Percentiles rank a stretch among this genome's conserved stretches.
Evolutionary conservation across 2,797 vertebrate species (phyloP).

Genomic region (Schizothorax lantsangensis): DNA sequence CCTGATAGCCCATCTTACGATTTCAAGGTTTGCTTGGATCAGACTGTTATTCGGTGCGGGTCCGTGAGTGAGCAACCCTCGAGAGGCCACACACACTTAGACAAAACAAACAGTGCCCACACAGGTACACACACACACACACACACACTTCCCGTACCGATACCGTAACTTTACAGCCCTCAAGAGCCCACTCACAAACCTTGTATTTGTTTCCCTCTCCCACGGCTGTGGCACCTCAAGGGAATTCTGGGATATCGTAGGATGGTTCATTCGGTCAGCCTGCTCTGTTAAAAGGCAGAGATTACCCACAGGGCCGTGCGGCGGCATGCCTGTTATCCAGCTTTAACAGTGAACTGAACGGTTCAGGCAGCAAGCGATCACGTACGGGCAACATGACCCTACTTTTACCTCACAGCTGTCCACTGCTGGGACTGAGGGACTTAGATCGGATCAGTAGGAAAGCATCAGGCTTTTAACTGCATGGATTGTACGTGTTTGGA

Average conservation of each 20-base stretch:
- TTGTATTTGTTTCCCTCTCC: constrained; percentile 40
- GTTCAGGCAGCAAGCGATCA: constrained; percentile 18
- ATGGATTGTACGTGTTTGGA: constrained; percentile 22
- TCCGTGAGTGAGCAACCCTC: neutral
- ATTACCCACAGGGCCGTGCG: constrained; percentile 45
- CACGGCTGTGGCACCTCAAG: neutral
- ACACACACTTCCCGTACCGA: neutral
- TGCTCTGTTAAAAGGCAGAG: constrained; percentile 45
- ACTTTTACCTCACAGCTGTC: constrained; percentile 45
- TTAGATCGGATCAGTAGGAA: constrained; percentile 14
- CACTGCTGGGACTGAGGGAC: constrained; percentile 16
- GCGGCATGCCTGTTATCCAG: constrained; percentile 13
- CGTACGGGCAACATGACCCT: constrained; percentile 28
- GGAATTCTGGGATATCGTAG: constrained; percentile 46
- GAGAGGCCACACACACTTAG: constrained; percentile 7
- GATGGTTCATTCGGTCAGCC: constrained; percentile 32
- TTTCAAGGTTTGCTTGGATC: constrained; percentile 10
- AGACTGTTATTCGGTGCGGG: neutral
- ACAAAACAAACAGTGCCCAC: constrained; percentile 24
- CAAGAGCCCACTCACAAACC: constrained; percentile 29
- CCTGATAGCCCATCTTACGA: constrained; percentile 22
- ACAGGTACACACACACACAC: neutral
- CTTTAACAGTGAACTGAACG: constrained; percentile 22
- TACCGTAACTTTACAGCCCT: constrained; percentile 11
- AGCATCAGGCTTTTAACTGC: constrained; percentile 11